phyloP scores from a whole-genome alignment of 2,113 vertebrate species.

The Antechinus stuartii region DNA sequence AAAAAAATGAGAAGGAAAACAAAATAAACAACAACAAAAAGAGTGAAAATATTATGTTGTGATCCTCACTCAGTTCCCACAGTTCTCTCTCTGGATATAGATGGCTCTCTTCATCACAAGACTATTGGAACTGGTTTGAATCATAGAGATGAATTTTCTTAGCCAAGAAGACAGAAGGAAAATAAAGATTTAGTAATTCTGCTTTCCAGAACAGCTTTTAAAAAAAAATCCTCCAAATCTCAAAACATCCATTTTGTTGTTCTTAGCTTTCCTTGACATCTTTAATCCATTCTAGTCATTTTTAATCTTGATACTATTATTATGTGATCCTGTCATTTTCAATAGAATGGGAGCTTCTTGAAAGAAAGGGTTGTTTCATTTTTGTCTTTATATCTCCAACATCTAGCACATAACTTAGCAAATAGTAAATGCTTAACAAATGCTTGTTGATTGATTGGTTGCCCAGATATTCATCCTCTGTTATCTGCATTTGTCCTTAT shows the following conservation, averaged over 20 bases:
- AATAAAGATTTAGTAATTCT: not conserved
- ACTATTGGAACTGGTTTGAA: too few relatives aligned
- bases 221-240: not conserved
- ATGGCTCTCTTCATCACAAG: too few relatives aligned
- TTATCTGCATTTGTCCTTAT: not conserved
- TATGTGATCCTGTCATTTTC: not conserved
- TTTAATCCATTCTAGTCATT: not conserved
- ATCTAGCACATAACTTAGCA: not conserved
- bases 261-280: not conserved
- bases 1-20: too few relatives aligned
- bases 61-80: too few relatives aligned
- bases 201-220: not conserved
- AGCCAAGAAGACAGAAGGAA: not conserved
- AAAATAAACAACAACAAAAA: too few relatives aligned
- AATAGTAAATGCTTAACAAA: not conserved
- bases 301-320: not conserved
- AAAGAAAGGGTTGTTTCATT: not conserved
- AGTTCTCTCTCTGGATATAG: too few relatives aligned
- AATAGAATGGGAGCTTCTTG: not conserved
- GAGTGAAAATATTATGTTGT: too few relatives aligned
- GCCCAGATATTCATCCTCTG: not conserved
- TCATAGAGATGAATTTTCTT: not conserved
- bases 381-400: not conserved
- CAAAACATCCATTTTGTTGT: not conserved
- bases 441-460: not conserved